Percentiles rank a stretch among this genome's conserved stretches.
These are phyloP conservation scores for Lacerta viridis DNA, from an alignment of 2,797 vertebrate genomes.

Conservation along the genomic window DNA sequence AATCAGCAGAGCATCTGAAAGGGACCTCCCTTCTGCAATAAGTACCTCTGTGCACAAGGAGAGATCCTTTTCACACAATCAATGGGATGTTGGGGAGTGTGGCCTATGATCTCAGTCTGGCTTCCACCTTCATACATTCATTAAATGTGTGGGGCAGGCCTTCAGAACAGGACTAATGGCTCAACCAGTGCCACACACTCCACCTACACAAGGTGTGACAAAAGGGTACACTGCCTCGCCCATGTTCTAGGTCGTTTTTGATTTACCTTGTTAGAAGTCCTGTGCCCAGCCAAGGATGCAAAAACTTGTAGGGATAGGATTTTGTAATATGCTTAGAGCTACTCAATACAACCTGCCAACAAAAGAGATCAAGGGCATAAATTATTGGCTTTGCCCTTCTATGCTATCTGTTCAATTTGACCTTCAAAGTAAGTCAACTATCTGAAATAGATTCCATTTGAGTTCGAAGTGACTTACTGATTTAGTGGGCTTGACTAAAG, in stretches of 20 bases:
- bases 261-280: slow-evolving; percentile 94
- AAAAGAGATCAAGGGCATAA: slow-evolving; percentile 12
- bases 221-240: background rate
- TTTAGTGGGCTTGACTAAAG: background rate
- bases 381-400: background rate
- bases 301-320: slow-evolving; percentile 86
- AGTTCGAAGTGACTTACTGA: background rate
- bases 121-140: background rate
- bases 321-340: slow-evolving; percentile 91
- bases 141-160: background rate
- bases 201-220: background rate
- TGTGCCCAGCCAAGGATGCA: slow-evolving; percentile 94
- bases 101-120: background rate
- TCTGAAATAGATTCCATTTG: background rate
- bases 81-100: background rate
- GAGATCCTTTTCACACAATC: background rate
- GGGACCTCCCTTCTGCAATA: background rate
- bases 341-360: slow-evolving; percentile 83
- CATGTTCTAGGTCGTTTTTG: background rate
- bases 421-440: background rate
- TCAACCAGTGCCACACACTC: background rate
- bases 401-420: background rate
- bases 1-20: background rate
- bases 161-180: background rate
- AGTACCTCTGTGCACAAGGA: too few relatives aligned